These are phyloP conservation scores for Chymomyza amoena DNA, from an alignment of 2,888 invertebrate species.

Conservation along the genomic window DNA sequence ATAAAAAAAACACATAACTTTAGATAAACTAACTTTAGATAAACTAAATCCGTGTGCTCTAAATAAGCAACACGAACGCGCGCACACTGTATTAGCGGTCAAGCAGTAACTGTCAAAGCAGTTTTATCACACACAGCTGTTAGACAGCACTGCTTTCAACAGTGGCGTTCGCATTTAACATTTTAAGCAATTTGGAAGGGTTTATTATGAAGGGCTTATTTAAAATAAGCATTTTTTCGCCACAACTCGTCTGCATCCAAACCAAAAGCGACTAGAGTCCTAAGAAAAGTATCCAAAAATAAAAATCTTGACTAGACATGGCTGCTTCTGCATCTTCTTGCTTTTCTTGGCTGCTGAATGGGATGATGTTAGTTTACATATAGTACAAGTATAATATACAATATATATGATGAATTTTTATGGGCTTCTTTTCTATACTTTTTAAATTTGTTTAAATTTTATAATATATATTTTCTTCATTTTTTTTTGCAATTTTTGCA, in stretches of 20 bases:
- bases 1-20: no score
- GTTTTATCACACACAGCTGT: no score
- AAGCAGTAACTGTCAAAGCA: no score
- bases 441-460: conserved; percentile 24
- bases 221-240: not conserved
- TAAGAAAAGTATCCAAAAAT: not conserved
- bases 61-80: no score
- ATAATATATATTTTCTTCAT: conserved; percentile 10
- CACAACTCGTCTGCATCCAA: not conserved
- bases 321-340: not conserved
- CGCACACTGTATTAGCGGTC: no score
- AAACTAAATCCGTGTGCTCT: no score
- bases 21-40: no score
- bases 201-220: not conserved
- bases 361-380: not conserved
- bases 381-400: not conserved
- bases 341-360: not conserved
- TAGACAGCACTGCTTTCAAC: no score
- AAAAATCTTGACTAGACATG: not conserved
- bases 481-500: conserved; percentile 70
- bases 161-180: no score
- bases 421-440: conserved; percentile 23
- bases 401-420: not conserved
- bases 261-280: not conserved
- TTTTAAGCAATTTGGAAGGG: no score